Conservation (phyloP, 23 tunicate species). For the Aplidium turbinatum region DNA sequence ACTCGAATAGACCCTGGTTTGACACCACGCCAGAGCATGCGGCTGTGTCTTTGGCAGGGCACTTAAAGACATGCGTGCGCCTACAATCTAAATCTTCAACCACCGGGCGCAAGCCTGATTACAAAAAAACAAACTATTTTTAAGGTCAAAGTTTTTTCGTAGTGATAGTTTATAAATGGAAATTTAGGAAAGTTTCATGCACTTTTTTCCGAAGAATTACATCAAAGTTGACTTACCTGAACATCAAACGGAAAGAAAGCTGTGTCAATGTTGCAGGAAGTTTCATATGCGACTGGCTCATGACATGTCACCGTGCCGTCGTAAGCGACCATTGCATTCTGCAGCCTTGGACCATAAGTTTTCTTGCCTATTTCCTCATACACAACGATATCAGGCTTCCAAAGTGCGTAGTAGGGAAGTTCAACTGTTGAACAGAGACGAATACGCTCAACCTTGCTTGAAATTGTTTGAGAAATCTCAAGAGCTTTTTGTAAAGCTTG, state of each 20-base stretch:
- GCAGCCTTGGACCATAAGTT: constrained; percentile 65
- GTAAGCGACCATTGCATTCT: constrained; percentile 18
- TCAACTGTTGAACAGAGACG: constrained; percentile 43
- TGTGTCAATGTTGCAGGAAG: constrained; percentile 78
- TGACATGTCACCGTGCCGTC: constrained; percentile 45
- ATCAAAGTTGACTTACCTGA: constrained; percentile 39
- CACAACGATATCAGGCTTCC: constrained; percentile 80
- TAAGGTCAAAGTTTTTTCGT: too few relatives aligned
- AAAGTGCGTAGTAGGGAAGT: constrained; percentile 36
- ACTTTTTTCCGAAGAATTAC: neutral
- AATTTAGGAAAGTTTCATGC: neutral
- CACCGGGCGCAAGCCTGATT: neutral
- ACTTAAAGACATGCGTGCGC: too few relatives aligned
- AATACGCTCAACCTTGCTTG: neutral
- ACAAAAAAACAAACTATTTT: neutral
- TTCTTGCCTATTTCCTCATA: constrained; percentile 75
- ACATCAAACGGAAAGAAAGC: constrained; percentile 82
- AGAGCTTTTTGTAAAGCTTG: too few relatives aligned
- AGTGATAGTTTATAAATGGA: too few relatives aligned
- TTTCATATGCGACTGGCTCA: constrained; percentile 63
- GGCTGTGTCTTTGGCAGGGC: too few relatives aligned
- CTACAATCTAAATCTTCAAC: neutral
- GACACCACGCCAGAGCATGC: too few relatives aligned
- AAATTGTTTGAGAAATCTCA: too few relatives aligned
- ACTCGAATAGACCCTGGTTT: too few relatives aligned